phyloP scores from a whole-genome alignment of 2,113 vertebrate species.

The Onychorhynchus coronatus region DNA sequence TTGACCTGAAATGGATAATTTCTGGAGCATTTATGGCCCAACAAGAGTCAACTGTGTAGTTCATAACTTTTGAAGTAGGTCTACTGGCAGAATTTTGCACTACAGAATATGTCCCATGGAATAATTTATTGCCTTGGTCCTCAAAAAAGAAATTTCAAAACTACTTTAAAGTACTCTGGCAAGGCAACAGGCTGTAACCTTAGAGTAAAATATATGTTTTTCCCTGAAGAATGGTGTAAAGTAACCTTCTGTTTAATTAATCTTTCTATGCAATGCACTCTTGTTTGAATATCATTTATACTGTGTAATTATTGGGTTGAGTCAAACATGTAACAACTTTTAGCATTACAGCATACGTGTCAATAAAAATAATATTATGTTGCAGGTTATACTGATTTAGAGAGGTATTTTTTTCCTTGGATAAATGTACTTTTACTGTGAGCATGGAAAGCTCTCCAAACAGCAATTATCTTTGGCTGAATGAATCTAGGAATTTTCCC shows the following conservation, averaged over 20 bases:
- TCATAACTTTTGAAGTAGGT: neutral
- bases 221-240: neutral
- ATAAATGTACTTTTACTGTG: neutral
- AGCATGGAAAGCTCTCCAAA: conserved; percentile 6
- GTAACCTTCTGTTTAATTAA: neutral
- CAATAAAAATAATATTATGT: conserved; percentile 36
- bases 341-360: neutral
- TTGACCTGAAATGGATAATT: neutral
- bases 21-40: neutral
- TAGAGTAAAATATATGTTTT: neutral
- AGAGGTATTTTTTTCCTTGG: neutral
- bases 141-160: neutral
- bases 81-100: neutral
- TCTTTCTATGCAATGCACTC: neutral
- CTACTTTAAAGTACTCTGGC: neutral
- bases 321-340: neutral
- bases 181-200: neutral
- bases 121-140: neutral
- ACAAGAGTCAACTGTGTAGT: neutral
- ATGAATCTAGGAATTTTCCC: conserved; percentile 47
- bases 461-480: conserved; percentile 57
- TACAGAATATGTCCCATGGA: neutral
- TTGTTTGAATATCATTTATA: neutral
- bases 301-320: conserved; percentile 7
- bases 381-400: neutral